These are phyloP conservation scores for Napeogenes inachia DNA, from an alignment of 2,888 invertebrate species.

Conservation along the genomic window DNA sequence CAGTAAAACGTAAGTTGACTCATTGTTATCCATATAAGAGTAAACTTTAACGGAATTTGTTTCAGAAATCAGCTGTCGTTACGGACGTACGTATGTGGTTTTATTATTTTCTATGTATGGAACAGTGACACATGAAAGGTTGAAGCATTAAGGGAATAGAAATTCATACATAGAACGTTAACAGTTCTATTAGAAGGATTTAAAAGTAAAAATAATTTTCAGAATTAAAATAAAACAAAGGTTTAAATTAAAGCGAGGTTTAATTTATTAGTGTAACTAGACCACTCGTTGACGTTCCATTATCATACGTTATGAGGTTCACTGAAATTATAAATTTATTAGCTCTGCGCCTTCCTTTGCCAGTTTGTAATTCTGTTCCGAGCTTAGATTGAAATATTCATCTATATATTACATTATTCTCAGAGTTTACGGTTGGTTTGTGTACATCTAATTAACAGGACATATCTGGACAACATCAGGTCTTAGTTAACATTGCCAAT, in stretches of 20 bases:
- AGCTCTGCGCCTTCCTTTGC: slow-evolving; percentile 39
- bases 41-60: slow-evolving; percentile 9
- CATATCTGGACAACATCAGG: slow-evolving; percentile 42
- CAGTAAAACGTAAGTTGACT: slow-evolving; percentile 11
- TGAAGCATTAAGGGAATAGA: slow-evolving; percentile 56
- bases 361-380: slow-evolving; percentile 39
- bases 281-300: slow-evolving; percentile 55
- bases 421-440: slow-evolving; percentile 39
- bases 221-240: slow-evolving; percentile 30
- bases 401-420: slow-evolving; percentile 40
- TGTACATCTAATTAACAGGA: slow-evolving; percentile 40
- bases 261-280: slow-evolving; percentile 45
- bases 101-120: slow-evolving; percentile 63
- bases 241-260: slow-evolving; percentile 35
- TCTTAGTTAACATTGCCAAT: slow-evolving; percentile 31
- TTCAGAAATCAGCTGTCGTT: slow-evolving; percentile 41
- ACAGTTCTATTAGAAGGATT: neutral
- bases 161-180: slow-evolving; percentile 42
- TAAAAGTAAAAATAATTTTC: neutral
- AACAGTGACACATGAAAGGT: slow-evolving; percentile 50
- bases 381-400: slow-evolving; percentile 43
- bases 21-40: slow-evolving; percentile 13
- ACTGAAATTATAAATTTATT: slow-evolving; percentile 60
- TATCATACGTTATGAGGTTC: slow-evolving; percentile 62
- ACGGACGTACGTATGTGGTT: slow-evolving; percentile 41